Percentiles rank a stretch among this genome's conserved stretches.
These are phyloP conservation scores for Marisa cornuarietis DNA, from an alignment of 1,140 invertebrate genomes.

Conservation along the genomic window DNA sequence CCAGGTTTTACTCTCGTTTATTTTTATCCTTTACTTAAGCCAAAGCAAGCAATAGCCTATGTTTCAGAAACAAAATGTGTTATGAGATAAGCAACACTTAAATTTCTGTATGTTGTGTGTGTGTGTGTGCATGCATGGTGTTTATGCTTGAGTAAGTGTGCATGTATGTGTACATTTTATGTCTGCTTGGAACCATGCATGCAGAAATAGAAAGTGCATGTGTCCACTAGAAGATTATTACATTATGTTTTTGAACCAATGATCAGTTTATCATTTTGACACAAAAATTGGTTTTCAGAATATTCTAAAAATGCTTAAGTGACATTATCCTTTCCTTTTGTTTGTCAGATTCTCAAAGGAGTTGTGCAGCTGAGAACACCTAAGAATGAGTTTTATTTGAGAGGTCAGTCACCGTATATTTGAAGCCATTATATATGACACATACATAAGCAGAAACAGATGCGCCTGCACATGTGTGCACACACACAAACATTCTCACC, in stretches of 20 bases:
- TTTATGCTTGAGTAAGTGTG: not conserved
- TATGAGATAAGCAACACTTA: too few species aligned
- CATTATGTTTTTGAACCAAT: not conserved
- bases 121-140: not conserved
- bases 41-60: not conserved
- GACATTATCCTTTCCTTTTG: not conserved
- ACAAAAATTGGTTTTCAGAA: too few species aligned
- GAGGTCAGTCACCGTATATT: constrained; percentile 25
- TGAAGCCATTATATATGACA: not conserved
- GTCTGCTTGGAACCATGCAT: not conserved
- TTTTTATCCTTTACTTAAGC: not conserved
- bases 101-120: too few species aligned
- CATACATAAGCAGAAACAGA: not conserved
- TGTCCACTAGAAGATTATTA: not conserved
- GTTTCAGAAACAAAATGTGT: too few species aligned
- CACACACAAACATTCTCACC: not conserved
- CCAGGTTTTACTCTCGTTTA: constrained; percentile 26
- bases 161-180: not conserved
- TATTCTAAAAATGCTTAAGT: too few species aligned
- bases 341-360: constrained; percentile 36
- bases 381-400: constrained; percentile 33
- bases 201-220: not conserved
- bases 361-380: constrained; percentile 33
- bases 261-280: too few species aligned
- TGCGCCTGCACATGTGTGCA: not conserved